phyloP scores from a whole-genome alignment of 2,113 vertebrate species.

The Heterocephalus glaber region DNA sequence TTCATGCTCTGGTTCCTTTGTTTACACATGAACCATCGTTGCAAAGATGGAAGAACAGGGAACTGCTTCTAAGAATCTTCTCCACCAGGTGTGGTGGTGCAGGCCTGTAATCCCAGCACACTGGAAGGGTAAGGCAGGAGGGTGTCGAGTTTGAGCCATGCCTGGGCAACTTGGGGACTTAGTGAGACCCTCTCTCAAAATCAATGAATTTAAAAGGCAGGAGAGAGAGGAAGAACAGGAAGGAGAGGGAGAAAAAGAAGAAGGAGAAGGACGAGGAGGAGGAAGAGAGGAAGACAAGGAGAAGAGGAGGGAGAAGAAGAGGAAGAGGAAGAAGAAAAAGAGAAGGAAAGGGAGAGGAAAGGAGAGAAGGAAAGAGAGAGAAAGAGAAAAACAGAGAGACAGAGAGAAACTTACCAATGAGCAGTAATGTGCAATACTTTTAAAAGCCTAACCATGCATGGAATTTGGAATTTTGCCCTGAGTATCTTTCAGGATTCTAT shows the following conservation, averaged over 20 bases:
- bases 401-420: not conserved
- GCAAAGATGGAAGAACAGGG: not conserved
- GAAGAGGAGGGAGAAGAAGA: rapidly evolving
- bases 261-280: not conserved
- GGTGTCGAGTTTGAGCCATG: not conserved
- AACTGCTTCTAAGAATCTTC: not conserved
- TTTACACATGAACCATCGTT: not conserved
- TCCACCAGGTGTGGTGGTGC: not conserved
- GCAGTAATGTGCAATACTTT: not conserved
- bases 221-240: not conserved
- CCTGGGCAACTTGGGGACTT: not conserved
- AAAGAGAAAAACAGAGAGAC: not conserved
- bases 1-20: not conserved
- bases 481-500: not conserved
- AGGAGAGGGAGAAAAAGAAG: too few relatives aligned
- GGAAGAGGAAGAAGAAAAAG: rapidly evolving
- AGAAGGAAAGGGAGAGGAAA: too few relatives aligned
- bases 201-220: not conserved
- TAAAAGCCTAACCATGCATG: not conserved
- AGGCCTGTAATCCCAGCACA: not conserved
- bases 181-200: not conserved
- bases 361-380: not conserved
- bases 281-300: not conserved
- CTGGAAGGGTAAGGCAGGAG: not conserved
- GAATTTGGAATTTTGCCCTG: not conserved